Conservation (phyloP, 2,113 vertebrate species). For the Otocyon megalotis region DNA sequence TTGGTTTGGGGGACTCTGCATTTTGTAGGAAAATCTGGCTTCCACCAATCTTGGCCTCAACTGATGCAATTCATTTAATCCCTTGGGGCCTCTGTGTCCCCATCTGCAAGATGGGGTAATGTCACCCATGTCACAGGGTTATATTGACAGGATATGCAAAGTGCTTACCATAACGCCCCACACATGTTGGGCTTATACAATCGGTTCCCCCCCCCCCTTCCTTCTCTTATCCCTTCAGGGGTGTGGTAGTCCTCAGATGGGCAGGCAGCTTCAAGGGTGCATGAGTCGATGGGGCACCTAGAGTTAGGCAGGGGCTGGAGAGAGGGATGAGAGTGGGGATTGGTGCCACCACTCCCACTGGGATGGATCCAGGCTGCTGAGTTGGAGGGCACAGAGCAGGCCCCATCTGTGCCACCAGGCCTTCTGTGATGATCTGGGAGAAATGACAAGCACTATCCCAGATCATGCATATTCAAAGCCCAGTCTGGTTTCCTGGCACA, state of each 20-base stretch:
- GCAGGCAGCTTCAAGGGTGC: neutral
- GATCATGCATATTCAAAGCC: slow-evolving; percentile 69
- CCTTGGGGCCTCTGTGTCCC: neutral
- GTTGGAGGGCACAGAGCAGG: slow-evolving; percentile 67
- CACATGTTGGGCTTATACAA: neutral
- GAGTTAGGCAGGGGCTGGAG: neutral
- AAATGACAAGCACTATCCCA: slow-evolving; percentile 58
- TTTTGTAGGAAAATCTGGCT: neutral
- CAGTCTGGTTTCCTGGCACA: slow-evolving; percentile 60
- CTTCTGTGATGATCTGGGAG: slow-evolving; percentile 67
- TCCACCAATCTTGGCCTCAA: neutral
- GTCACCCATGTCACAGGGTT: neutral
- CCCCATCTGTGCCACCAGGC: slow-evolving; percentile 69
- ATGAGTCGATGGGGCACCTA: neutral
- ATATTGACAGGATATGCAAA: neutral
- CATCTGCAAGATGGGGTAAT: neutral
- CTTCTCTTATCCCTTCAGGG: neutral
- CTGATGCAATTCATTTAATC: neutral
- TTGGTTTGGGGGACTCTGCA: neutral
- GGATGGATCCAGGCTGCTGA: slow-evolving; percentile 18
- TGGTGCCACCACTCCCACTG: neutral
- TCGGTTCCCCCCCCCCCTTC: neutral
- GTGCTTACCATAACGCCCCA: neutral
- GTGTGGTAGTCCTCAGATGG: neutral
- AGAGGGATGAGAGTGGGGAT: neutral